Percentiles rank a stretch among this genome's conserved stretches.
These are phyloP conservation scores for Pogoniulus pusillus DNA, from an alignment of 2,797 vertebrate genomes.

Conservation along the genomic window DNA sequence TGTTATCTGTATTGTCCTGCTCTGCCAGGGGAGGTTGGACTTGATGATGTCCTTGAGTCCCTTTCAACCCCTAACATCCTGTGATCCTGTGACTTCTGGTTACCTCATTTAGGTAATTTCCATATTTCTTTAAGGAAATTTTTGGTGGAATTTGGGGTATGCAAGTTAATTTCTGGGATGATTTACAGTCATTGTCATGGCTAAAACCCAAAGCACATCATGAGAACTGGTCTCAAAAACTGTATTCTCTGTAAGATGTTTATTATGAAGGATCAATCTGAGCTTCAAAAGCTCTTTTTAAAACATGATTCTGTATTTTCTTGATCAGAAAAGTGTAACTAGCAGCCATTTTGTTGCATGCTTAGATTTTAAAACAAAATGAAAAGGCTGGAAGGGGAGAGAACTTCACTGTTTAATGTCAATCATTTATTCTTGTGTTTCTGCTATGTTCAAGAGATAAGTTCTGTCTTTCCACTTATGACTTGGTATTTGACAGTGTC, in stretches of 20 bases:
- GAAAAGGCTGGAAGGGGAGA: neutral
- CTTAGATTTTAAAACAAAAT: neutral
- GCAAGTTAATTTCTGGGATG: neutral
- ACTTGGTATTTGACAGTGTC: constrained; percentile 36
- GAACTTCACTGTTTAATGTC: neutral
- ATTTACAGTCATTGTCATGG: neutral
- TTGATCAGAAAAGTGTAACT: constrained; percentile 11
- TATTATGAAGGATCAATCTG: neutral
- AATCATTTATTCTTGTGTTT: neutral
- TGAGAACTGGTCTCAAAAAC: neutral
- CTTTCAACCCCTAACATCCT: too few relatives aligned
- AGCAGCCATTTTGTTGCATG: constrained; percentile 12
- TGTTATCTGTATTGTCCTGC: too few relatives aligned
- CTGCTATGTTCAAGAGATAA: constrained; percentile 2
- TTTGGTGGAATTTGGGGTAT: neutral
- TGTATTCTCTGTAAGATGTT: neutral
- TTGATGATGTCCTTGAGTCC: too few relatives aligned
- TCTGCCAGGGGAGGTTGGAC: too few relatives aligned
- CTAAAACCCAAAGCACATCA: neutral
- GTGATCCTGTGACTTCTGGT: too few relatives aligned
- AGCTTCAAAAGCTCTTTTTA: neutral
- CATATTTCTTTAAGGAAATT: neutral
- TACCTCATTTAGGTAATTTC: neutral
- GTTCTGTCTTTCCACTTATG: constrained; percentile 23
- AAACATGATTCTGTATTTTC: neutral